Conservation (phyloP, 2,888 invertebrate genomes). For the Anodontia alba region DNA sequence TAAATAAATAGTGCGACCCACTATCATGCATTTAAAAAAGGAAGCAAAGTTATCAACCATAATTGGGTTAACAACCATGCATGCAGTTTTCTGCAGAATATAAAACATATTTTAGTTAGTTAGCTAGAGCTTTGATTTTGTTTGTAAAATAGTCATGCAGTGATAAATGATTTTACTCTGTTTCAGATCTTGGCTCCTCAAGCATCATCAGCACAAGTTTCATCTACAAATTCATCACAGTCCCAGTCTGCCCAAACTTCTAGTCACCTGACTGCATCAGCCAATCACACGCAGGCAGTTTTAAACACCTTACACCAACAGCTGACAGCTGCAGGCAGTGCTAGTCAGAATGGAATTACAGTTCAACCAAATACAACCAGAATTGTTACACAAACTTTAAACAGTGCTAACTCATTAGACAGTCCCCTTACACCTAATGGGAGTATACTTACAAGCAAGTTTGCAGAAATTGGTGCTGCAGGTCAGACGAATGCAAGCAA, state of each 20-base stretch:
- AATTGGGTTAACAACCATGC: too few species aligned
- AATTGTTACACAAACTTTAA: constrained; percentile 46
- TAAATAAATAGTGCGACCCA: too few species aligned
- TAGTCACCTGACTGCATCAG: constrained; percentile 53
- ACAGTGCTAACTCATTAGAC: constrained; percentile 23
- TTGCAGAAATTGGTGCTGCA: constrained; percentile 55
- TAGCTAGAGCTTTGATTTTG: too few species aligned
- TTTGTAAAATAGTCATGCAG: too few species aligned
- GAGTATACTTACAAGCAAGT: constrained; percentile 37
- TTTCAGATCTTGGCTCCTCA: constrained; percentile 71
- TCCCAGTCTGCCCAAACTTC: constrained; percentile 55
- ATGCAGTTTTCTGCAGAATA: too few species aligned
- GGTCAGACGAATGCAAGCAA: constrained; percentile 53
- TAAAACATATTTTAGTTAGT: too few species aligned
- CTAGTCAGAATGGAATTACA: constrained; percentile 50
- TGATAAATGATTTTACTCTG: too few species aligned
- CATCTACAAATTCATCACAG: constrained; percentile 40
- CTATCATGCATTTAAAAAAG: too few species aligned
- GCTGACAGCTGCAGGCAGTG: constrained; percentile 56
- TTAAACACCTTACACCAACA: constrained; percentile 63
- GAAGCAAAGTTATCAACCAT: too few species aligned
- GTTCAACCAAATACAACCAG: constrained; percentile 50
- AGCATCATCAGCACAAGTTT: constrained; percentile 63
- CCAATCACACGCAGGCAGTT: constrained; percentile 67
- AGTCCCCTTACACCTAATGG: constrained; percentile 15